Evolutionary conservation across 2,888 invertebrate genomes (phyloP), one percentile per base, ranked within the genome.

Genomic region (Eucriotettix oculatus): DNA sequence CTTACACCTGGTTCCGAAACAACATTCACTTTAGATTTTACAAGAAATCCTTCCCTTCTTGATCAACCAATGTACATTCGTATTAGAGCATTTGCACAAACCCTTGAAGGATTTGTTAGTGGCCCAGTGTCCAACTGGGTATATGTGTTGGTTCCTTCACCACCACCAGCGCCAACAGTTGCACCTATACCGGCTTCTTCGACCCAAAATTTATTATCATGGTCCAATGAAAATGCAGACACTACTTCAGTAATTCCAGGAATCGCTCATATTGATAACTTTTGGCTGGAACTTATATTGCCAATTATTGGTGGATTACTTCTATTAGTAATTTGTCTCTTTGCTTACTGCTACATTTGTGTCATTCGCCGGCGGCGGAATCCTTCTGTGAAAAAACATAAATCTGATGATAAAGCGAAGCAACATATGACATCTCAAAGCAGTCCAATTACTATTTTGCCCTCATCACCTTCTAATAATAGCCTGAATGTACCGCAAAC

Each of bases 51-150:
- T 9, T 70, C 71, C 1, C 68, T 79, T 5, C 65, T 77, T 44
- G 78, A 79, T 60, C 73, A 75, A 63, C 74, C 77, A 1, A 67
- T 78, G 58, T 81, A 76, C 66, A 75, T 81, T 62, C 78, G 79
- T 9, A 69, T 82, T 2, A 73, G 77, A 43, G 76, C 79, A 1
- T 76, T 72, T 65, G 73, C 76, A 7, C 74, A 73, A 60, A 66
- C 72, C 43, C 71, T 71, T 0, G 67, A 70, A 10, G 69, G 70
- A 59, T 65, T 71, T 1, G 65, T 67, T n/a, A 69, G 75, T 1
- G 76, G 78, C 10, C 75, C 76, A 1, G 67, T 76, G 42, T 80
- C 80, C 5, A 82, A 82, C 67, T 77, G 77, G 70, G 78, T 79
- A 1, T 69, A 76, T 16, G 75, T 79, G 9, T 71, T 74, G 60